Percentiles rank a stretch among this genome's conserved stretches.
Evolutionary conservation across 1,140 invertebrate genomes (phyloP).

Genomic region (Akabosia matsudoensis): DNA sequence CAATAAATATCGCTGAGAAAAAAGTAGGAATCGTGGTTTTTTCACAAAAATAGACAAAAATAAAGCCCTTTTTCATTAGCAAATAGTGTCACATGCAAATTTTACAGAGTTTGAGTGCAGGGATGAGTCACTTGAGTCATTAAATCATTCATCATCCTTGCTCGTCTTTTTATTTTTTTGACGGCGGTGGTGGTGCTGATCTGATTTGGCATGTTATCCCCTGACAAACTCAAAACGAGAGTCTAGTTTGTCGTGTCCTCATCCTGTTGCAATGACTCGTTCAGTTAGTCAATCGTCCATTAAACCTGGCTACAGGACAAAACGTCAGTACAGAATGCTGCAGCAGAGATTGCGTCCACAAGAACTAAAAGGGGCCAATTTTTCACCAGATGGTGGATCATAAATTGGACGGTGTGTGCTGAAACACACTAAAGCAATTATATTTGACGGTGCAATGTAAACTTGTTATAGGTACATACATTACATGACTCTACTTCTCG

Average conservation of each 20-base stretch:
- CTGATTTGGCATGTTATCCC: neutral
- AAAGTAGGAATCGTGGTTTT: neutral
- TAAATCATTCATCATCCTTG: slow-evolving; percentile 6
- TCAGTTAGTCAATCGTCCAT: neutral
- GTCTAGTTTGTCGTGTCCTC: neutral
- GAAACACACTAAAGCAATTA: too few species aligned
- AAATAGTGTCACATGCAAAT: slow-evolving; percentile 21
- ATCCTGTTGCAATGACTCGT: neutral
- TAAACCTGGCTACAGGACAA: too few species aligned
- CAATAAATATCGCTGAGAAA: neutral
- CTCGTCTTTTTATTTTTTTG: too few species aligned
- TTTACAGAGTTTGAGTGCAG: neutral
- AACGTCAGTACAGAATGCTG: neutral
- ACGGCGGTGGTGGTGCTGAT: too few species aligned
- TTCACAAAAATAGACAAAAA: neutral
- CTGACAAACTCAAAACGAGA: neutral
- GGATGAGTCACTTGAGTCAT: slow-evolving; percentile 6
- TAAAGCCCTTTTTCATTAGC: neutral
- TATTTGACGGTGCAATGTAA: too few species aligned
- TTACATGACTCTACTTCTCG: too few species aligned
- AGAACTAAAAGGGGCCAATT: too few species aligned
- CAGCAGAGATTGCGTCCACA: too few species aligned
- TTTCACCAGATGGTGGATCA: too few species aligned
- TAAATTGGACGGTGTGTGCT: too few species aligned
- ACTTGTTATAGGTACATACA: too few species aligned